Conservation (phyloP, 2,888 invertebrate genomes). For the Erynnis tages region DNA sequence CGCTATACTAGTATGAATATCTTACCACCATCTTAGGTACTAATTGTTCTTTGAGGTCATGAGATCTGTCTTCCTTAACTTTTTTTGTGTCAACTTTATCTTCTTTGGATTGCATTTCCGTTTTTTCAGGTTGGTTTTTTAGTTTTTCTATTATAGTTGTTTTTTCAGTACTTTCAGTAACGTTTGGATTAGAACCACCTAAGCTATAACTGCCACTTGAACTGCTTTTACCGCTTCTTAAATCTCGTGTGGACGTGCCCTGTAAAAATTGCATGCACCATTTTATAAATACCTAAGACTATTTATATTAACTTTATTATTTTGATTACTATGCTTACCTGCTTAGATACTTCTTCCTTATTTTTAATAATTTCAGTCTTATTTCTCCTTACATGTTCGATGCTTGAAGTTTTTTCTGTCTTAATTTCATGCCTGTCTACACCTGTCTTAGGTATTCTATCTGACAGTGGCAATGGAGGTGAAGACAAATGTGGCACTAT, state of each 20-base stretch:
- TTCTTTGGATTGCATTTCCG: constrained; percentile 44
- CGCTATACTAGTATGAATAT: not conserved
- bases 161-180: constrained; percentile 60
- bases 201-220: constrained; percentile 78
- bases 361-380: constrained; percentile 71
- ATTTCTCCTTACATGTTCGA: constrained; percentile 66
- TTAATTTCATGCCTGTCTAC: constrained; percentile 70
- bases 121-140: constrained; percentile 50
- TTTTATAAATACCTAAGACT: no score
- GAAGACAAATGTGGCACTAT: constrained; percentile 71
- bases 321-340: constrained; percentile 39
- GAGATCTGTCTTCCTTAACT: constrained; percentile 35
- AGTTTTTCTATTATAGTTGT: constrained; percentile 53
- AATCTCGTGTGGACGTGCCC: constrained; percentile 51
- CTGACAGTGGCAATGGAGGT: constrained; percentile 71
- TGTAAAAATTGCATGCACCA: constrained; percentile 36
- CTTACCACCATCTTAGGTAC: constrained; percentile 70
- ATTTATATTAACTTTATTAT: not conserved
- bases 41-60: constrained; percentile 56
- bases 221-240: constrained; percentile 74
- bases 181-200: constrained; percentile 72
- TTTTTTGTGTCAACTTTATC: constrained; percentile 45
- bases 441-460: constrained; percentile 56
- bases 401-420: constrained; percentile 59
- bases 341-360: constrained; percentile 59